Evolutionary conservation across 2,113 vertebrate genomes (phyloP).

Genomic region (Montifringilla adamsi): DNA sequence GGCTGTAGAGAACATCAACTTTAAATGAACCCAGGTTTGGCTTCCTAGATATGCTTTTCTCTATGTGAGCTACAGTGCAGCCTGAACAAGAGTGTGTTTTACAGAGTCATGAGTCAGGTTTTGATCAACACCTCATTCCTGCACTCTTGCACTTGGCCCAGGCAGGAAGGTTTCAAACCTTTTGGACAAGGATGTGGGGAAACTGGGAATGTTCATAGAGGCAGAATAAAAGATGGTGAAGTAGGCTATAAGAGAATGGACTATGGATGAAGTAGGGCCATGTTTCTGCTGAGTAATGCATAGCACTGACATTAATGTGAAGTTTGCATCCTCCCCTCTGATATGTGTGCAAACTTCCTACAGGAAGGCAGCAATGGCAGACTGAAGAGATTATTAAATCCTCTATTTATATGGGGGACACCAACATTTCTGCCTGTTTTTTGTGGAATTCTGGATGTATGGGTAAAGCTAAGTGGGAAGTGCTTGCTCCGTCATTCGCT

Average conservation of each 20-base stretch:
- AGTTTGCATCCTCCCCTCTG: neutral
- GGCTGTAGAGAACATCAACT: neutral
- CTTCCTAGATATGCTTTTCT: neutral
- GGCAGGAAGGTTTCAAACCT: neutral
- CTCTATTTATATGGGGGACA: neutral
- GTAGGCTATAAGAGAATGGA: neutral
- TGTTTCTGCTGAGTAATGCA: neutral
- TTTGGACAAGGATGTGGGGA: neutral
- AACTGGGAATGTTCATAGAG: neutral
- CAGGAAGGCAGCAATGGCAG: neutral
- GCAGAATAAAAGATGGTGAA: neutral
- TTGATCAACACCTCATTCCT: neutral
- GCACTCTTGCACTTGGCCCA: neutral
- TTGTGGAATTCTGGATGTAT: neutral
- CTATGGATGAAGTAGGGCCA: neutral
- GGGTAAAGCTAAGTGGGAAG: neutral
- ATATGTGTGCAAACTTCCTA: neutral
- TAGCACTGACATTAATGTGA: neutral
- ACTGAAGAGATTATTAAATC: neutral
- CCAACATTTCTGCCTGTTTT: neutral
- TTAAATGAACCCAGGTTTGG: neutral
- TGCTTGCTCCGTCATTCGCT: rapidly evolving
- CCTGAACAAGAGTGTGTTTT: neutral
- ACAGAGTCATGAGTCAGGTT: neutral
- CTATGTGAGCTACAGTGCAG: neutral